Evolutionary conservation across 2,888 invertebrate genomes (phyloP).

Genomic region (Campopleginae sp.): DNA sequence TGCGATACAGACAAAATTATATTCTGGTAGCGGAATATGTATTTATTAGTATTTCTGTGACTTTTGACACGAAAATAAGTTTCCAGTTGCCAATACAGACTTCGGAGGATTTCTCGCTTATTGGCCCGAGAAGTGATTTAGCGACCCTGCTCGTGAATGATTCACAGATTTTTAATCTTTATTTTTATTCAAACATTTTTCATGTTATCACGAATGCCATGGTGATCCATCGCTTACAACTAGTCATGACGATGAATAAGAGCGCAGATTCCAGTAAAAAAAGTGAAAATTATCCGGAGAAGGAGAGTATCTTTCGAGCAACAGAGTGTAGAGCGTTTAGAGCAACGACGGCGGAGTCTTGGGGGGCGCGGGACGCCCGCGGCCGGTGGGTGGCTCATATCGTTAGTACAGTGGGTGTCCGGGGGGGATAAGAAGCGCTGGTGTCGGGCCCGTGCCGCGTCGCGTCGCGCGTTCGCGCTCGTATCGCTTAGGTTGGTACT

Average conservation of each 20-base stretch:
- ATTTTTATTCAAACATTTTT: not conserved
- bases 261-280: not conserved
- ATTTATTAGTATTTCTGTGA: not conserved
- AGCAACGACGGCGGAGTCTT: not conserved
- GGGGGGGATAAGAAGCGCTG: conserved; percentile 14
- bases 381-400: conserved; percentile 6
- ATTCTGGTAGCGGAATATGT: not conserved
- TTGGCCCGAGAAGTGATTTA: not conserved
- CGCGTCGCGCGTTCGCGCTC: conserved; percentile 27
- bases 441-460: conserved; percentile 28
- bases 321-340: not conserved
- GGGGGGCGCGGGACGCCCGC: not conserved
- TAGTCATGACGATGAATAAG: not conserved
- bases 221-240: not conserved
- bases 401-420: not conserved
- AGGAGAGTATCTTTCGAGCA: not conserved
- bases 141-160: not conserved
- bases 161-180: not conserved
- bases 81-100: not conserved
- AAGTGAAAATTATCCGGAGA: not conserved
- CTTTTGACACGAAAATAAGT: not conserved
- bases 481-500: conserved; percentile 61
- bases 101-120: not conserved
- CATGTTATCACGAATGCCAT: not conserved
- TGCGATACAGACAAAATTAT: not conserved